These are phyloP conservation scores for Orcinus orca DNA, from an alignment of 2,113 vertebrate species.

Conservation along the genomic window DNA sequence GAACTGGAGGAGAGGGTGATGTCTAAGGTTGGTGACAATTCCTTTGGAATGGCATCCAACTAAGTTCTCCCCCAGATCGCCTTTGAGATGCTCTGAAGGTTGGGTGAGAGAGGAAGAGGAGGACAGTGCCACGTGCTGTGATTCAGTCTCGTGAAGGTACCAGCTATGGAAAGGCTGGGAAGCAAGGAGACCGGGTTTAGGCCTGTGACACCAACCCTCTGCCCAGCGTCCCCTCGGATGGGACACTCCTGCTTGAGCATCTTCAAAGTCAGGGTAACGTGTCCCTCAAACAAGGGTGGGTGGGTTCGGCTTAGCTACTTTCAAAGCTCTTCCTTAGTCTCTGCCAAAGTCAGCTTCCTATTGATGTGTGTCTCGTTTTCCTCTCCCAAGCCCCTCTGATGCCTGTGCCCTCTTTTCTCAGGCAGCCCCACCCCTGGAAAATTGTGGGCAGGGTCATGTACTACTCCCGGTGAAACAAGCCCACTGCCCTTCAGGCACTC, in stretches of 20 bases:
- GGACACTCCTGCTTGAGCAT: neutral
- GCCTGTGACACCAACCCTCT: neutral
- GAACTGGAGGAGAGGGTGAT: neutral
- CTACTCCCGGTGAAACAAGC: fast-evolving
- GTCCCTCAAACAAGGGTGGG: neutral
- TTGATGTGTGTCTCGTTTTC: neutral
- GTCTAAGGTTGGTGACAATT: neutral
- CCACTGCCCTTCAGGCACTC: fast-evolving
- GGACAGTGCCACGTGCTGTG: fast-evolving
- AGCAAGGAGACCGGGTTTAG: neutral
- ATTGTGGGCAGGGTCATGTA: fast-evolving
- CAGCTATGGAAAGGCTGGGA: neutral
- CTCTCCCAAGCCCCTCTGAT: neutral
- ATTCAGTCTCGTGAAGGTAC: too few species aligned
- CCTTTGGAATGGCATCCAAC: neutral
- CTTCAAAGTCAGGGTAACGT: neutral
- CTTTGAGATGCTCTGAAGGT: neutral
- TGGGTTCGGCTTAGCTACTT: neutral
- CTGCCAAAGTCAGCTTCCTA: neutral
- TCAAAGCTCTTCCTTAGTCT: neutral
- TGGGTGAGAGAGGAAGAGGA: fast-evolving
- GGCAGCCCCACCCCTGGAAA: fast-evolving
- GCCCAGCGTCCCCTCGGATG: fast-evolving
- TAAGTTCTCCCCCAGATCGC: too few species aligned
- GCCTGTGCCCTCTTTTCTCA: neutral